Conservation (phyloP, 2,113 vertebrate species). For the Eolophus roseicapilla region DNA sequence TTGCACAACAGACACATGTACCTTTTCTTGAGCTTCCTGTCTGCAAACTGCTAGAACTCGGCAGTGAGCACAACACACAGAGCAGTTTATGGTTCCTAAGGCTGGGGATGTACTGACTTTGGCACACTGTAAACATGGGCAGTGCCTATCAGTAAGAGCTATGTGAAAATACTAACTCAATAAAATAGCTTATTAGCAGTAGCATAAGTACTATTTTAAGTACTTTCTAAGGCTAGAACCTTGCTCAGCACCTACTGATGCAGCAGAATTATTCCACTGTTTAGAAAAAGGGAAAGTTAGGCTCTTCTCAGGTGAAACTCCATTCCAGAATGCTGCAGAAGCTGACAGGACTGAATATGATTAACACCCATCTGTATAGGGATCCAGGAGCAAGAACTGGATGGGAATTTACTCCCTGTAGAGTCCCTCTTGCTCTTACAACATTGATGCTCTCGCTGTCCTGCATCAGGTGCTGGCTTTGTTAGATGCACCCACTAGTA, state of each 20-base stretch:
- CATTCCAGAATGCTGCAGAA: background rate
- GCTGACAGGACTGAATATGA: background rate
- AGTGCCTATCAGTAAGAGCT: background rate
- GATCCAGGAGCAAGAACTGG: background rate
- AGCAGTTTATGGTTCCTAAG: background rate
- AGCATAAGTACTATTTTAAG: background rate
- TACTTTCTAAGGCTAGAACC: background rate
- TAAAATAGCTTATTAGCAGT: background rate
- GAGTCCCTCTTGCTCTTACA: background rate
- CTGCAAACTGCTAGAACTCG: background rate
- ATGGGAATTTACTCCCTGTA: background rate
- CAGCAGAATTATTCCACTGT: background rate
- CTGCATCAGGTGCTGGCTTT: background rate
- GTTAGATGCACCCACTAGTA: background rate
- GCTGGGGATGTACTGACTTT: background rate
- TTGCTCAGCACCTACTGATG: background rate
- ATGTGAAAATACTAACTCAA: background rate
- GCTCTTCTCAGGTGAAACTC: background rate
- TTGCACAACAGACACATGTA: background rate
- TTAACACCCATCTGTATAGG: background rate
- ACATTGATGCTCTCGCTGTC: fast-evolving
- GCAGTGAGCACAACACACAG: background rate
- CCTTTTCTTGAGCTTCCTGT: background rate
- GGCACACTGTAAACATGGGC: fast-evolving
- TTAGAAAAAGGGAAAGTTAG: background rate